Percentiles rank a stretch among this genome's conserved stretches.
These are phyloP conservation scores for Aplysia californica DNA, from an alignment of 1,140 invertebrate genomes.

Conservation along the genomic window DNA sequence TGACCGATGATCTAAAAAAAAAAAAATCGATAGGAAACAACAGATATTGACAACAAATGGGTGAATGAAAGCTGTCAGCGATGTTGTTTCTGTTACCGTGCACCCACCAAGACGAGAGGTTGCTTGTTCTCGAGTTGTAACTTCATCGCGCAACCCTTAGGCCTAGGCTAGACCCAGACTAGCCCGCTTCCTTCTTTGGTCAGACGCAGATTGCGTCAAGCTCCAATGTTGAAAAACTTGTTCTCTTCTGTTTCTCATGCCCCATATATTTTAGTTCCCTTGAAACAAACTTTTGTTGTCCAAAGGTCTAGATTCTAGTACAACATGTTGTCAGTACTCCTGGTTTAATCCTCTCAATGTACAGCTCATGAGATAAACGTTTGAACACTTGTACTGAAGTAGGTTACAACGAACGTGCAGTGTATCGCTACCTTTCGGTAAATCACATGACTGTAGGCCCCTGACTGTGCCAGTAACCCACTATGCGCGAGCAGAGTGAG, in stretches of 20 bases:
- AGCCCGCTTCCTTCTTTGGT: constrained; percentile 27
- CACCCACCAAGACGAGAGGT: neutral
- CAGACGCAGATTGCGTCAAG: constrained; percentile 5
- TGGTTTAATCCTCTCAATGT: no score
- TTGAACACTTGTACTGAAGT: neutral
- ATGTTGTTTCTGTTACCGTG: neutral
- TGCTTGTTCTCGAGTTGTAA: neutral
- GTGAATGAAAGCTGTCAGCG: neutral
- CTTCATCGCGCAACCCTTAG: neutral
- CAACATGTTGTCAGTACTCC: no score
- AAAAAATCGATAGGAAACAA: no score
- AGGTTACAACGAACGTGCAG: no score
- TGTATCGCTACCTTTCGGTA: no score
- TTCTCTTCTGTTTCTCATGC: no score
- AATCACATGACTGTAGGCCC: neutral
- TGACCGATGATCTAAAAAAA: no score
- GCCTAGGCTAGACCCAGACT: neutral
- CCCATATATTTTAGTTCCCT: no score
- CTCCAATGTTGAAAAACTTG: no score
- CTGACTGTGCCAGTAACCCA: neutral
- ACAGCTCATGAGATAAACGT: neutral
- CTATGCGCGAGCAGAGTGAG: neutral
- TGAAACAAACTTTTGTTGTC: no score
- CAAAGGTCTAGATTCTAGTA: no score
- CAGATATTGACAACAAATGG: no score